Evolutionary conservation across 2,888 invertebrate genomes (phyloP), one percentile per base, ranked within the genome.

Genomic region (Petrophora chlorosata): DNA sequence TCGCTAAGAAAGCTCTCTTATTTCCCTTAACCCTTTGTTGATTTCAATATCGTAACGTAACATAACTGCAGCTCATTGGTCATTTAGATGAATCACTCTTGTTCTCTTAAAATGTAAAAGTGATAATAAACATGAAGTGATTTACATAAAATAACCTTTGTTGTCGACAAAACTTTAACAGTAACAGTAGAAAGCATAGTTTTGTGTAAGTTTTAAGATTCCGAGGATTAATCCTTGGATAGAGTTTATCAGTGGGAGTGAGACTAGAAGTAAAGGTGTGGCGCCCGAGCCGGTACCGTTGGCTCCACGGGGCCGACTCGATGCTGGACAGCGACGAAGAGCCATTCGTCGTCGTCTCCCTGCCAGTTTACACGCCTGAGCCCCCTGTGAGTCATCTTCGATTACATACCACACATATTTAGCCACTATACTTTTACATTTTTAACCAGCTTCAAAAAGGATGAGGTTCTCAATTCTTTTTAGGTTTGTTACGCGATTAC

Each of bases 241-340:
- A 30, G n/a, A 23, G 13, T 34, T 34, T 34, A 34, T 13, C n/a
- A 36, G 41, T 36, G 36, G 40, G 33, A 12, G 40, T 51, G 26
- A 44, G 40, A 35, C 40, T 52, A 49, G 69, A 60, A 49, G 49
- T 65, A 61, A 89, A 87, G 63, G 79, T 88, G 89, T 90, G 87
- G 89, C 84, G 85, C 42, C 85, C 85, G 53, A 81, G 84, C 59
- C 78, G 86, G 39, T 77, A 80, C 71, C 89, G 89, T 66, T 89
- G 88, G 89, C 82, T 85, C 45, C 76, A 79, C 55, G 79, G 81
- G 58, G 82, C 84, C 70, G 85, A 85, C 59, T 81, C 78, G 25
- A 92, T 92, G 92, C 82, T 90, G 76, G 92, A 92, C 76, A 92
- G 92, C 78, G 94, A 94, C 80, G 94, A 94, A 63, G 93, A 93